A percentile compares a stretch with the other conserved stretches of the same genome.
Evolutionary conservation across 2,113 vertebrate species (phyloP).

Genomic region (Pipa parva): DNA sequence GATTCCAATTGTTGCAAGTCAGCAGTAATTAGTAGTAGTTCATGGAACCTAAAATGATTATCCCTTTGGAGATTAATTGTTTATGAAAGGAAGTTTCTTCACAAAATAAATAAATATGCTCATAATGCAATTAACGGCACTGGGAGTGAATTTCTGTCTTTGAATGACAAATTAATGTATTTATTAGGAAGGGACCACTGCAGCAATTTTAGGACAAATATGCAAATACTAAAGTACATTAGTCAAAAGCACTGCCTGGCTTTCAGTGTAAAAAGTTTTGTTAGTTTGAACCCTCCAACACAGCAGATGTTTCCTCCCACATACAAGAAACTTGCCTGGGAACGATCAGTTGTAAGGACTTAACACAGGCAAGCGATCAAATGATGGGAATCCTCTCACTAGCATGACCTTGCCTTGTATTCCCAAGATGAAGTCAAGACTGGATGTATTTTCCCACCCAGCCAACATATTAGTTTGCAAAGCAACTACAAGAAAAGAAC

Average conservation of each 20-base stretch:
- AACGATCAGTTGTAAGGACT: constrained; percentile 34
- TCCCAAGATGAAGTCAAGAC: constrained; percentile 34
- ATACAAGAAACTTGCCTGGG: constrained; percentile 34
- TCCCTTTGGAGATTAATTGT: background rate
- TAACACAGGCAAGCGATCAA: constrained; percentile 22
- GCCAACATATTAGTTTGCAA: constrained; percentile 2
- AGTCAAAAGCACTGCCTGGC: background rate
- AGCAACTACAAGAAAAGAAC: constrained; percentile 9
- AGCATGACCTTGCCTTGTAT: constrained; percentile 30
- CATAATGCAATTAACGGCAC: background rate
- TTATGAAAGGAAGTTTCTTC: background rate
- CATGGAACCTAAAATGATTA: constrained; percentile 6
- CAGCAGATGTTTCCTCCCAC: constrained; percentile 39
- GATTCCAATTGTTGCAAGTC: background rate
- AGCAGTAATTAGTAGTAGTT: background rate
- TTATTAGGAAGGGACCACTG: background rate
- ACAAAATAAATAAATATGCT: constrained; percentile 2
- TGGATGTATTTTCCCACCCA: constrained; percentile 31
- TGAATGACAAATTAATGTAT: background rate
- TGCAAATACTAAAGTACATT: background rate
- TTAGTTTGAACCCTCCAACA: constrained; percentile 10
- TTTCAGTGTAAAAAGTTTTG: background rate
- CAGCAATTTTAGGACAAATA: background rate
- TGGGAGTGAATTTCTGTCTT: background rate
- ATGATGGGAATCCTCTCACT: constrained; percentile 35